These are phyloP conservation scores for Apostichopus californicus DNA, from an alignment of 35 echinoderm and acorn worm species.

Conservation along the genomic window DNA sequence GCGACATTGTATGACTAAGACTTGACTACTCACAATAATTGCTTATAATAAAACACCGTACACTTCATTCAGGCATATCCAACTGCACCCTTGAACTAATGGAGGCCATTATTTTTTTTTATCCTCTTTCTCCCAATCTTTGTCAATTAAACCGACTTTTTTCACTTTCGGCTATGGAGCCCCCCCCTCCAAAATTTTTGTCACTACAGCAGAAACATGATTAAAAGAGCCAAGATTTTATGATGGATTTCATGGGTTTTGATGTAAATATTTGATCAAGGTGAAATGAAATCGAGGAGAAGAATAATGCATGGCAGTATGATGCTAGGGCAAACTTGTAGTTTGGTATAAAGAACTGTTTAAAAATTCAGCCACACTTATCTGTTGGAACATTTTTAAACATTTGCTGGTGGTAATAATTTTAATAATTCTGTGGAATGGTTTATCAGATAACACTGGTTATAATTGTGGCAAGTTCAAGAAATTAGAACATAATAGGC, in stretches of 20 bases:
- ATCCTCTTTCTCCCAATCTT: neutral
- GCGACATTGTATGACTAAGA: neutral
- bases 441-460: no score
- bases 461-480: no score
- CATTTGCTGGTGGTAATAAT: neutral
- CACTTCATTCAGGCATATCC: neutral
- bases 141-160: neutral
- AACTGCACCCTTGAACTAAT: neutral
- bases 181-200: neutral
- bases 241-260: neutral
- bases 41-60: neutral
- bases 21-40: neutral
- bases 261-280: neutral
- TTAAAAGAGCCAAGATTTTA: neutral
- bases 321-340: neutral
- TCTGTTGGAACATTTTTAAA: neutral
- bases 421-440: no score
- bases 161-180: neutral
- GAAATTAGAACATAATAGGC: no score
- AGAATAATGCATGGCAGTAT: neutral
- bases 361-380: neutral
- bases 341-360: neutral
- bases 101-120: neutral
- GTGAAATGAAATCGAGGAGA: neutral
- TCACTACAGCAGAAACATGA: neutral